Evolutionary conservation across 37 sponge, comb jelly and placozoan genomes (phyloP).

Genomic region (Geodia barretti): DNA sequence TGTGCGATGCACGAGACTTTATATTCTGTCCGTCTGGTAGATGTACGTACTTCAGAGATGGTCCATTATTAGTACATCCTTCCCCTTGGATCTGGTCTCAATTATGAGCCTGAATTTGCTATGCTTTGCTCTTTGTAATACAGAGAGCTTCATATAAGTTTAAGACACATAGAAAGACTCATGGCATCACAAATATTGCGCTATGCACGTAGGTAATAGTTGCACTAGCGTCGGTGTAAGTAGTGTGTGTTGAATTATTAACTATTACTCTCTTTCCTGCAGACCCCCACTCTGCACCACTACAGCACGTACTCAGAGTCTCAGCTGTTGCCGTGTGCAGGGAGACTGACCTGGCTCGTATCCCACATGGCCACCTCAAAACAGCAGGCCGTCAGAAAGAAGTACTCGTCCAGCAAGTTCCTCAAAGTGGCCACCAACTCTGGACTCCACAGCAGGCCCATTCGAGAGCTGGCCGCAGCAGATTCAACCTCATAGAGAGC

Average conservation of each 20-base stretch:
- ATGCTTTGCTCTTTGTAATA: no score
- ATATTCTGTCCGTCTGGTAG: neutral
- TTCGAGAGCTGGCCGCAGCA: conserved; percentile 26
- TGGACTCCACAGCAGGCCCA: conserved; percentile 25
- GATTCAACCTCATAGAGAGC: neutral
- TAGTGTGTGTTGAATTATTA: neutral
- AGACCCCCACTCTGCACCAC: conserved; percentile 74
- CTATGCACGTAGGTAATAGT: no score
- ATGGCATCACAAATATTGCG: no score
- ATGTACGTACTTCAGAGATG: neutral
- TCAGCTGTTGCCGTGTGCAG: conserved; percentile 65
- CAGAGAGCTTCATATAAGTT: no score
- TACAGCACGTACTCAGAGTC: conserved; percentile 81
- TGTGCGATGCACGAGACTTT: neutral
- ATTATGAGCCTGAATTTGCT: no score
- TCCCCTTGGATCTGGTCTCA: no score
- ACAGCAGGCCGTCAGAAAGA: conserved; percentile 90
- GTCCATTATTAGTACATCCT: neutral
- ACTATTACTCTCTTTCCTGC: neutral
- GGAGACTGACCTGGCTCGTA: conserved; percentile 75
- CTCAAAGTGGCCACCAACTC: conserved; percentile 62
- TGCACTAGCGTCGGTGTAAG: no score
- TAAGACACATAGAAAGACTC: no score
- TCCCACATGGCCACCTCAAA: conserved; percentile 65
- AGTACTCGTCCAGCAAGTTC: conserved; percentile 89